These are phyloP conservation scores for Spodoptera frugiperda DNA, from an alignment of 1,140 invertebrate genomes.

Conservation along the genomic window DNA sequence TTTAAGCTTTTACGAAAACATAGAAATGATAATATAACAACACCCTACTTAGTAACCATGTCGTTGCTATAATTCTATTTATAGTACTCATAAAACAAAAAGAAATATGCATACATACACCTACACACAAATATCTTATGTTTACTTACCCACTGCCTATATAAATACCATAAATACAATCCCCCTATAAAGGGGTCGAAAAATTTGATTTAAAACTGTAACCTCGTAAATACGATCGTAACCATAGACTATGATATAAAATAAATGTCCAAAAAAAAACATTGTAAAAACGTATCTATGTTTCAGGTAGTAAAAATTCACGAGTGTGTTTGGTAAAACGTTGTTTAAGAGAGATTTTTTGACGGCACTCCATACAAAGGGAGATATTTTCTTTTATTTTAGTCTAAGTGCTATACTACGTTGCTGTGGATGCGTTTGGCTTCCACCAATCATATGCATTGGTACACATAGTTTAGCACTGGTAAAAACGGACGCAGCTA, in stretches of 20 bases:
- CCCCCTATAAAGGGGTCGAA: slow-evolving; percentile 29
- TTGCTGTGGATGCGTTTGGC: too few relatives aligned
- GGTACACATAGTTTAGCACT: too few relatives aligned
- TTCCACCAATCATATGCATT: too few relatives aligned
- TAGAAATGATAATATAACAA: too few relatives aligned
- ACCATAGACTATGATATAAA: slow-evolving; percentile 45
- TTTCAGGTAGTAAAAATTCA: slow-evolving; percentile 52
- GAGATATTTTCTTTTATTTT: too few relatives aligned
- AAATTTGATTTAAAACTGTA: slow-evolving; percentile 54
- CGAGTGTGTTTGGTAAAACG: slow-evolving; percentile 19
- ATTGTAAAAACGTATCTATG: slow-evolving; percentile 46
- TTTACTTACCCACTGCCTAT: not conserved
- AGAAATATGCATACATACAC: slow-evolving; percentile 1
- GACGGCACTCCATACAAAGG: not conserved
- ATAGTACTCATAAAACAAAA: not conserved
- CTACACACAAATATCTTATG: too few relatives aligned
- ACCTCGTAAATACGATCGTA: slow-evolving; percentile 56
- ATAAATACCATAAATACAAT: slow-evolving; percentile 26
- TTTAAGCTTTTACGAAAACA: too few relatives aligned
- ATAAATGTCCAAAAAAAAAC: slow-evolving; percentile 63
- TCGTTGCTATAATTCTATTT: too few relatives aligned
- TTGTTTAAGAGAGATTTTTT: slow-evolving; percentile 26
- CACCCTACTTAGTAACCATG: too few relatives aligned
- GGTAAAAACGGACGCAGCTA: too few relatives aligned
- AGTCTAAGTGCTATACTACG: too few relatives aligned